These are phyloP conservation scores for Acheta domesticus DNA, from an alignment of 2,888 invertebrate genomes.

Conservation along the genomic window DNA sequence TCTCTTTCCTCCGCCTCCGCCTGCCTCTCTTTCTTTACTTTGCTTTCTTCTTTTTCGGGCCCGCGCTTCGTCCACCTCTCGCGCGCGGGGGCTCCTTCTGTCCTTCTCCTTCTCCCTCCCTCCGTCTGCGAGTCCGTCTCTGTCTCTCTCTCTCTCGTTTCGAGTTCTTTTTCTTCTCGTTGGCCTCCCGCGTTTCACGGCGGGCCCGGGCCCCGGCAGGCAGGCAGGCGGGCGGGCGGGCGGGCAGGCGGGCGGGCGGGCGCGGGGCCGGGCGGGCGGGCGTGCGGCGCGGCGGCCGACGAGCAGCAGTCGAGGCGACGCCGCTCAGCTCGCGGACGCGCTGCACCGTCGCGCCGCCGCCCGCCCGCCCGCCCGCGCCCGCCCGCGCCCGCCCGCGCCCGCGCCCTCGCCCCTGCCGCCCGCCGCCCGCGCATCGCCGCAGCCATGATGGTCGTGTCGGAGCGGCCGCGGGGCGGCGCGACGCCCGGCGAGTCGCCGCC, in stretches of 20 bases:
- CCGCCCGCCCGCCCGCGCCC: neutral
- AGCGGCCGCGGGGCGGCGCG: constrained; percentile 5
- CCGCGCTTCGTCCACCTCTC: neutral
- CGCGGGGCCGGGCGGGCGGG: neutral
- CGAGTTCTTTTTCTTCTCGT: neutral
- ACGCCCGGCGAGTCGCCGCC: neutral
- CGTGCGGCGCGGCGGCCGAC: neutral
- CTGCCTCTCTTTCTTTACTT: neutral
- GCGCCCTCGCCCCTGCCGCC: neutral
- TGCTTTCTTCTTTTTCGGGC: constrained; percentile 2
- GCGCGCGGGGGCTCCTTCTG: neutral
- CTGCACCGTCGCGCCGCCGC: neutral
- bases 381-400: neutral
- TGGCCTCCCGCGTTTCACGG: neutral
- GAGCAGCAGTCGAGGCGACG: neutral
- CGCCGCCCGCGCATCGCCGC: neutral
- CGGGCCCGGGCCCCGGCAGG: neutral
- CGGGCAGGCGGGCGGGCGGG: neutral
- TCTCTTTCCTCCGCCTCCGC: neutral
- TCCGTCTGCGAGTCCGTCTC: neutral
- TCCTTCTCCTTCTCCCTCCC: neutral
- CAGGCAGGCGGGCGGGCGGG: too few species aligned
- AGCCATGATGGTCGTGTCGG: neutral
- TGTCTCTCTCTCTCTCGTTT: neutral
- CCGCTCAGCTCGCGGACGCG: neutral